Base-by-base conservation (phyloP, 2,113 vertebrate genomes). In the Pleuronectes platessa region DNA sequence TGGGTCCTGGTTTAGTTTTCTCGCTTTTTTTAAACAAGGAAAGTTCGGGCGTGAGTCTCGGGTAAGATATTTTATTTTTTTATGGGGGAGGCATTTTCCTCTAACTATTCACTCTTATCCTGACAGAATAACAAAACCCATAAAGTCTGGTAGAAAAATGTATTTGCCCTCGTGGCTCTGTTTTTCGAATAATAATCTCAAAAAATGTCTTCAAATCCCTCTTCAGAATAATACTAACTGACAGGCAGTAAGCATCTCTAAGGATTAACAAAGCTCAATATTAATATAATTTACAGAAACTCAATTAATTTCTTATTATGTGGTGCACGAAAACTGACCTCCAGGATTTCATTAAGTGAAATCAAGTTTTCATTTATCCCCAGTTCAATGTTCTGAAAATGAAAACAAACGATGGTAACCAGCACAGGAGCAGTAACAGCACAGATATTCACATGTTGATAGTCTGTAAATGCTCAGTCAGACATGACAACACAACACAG, bases 271-370 rank as follows among this genome's bases (percentile, higher is more conserved):
- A 42, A 42, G 11, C 40, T 42, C 13, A 13, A 42, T 42, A 42
- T 42, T 24, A 24, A 24, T 24, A 24, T 24, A 24, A 24, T 47
- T 47, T 51, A 51, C 47, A 51, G 5, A 15, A 51, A 51, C 4
- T 18, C 2, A 11, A n/a, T 4, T 18, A 5, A 31, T n/a, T 13
- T 9, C n/a, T 27, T 23, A 2, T 23, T 53, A 23, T 66, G 13
- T 51, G 13, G 24, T 62, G 11, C 31, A 21, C 54, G 11, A 47
- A 54, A 79, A 86, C 86, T 26, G 77, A 94, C 94, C 94, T 95
- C 94, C 8, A 95, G 91, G 77, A 95, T 93, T 65, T 94, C 91
- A 86, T 74, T 89, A 12, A 95, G 85, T 23, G 94, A 92, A 85
- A 94, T 84, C 13, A 93, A 80, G 58, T 92, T 73, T 53, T 68